A percentile compares a stretch with the other conserved stretches of the same genome.
phyloP scores from a whole-genome alignment of 2,113 vertebrate genomes.

The Athene cunicularia region DNA sequence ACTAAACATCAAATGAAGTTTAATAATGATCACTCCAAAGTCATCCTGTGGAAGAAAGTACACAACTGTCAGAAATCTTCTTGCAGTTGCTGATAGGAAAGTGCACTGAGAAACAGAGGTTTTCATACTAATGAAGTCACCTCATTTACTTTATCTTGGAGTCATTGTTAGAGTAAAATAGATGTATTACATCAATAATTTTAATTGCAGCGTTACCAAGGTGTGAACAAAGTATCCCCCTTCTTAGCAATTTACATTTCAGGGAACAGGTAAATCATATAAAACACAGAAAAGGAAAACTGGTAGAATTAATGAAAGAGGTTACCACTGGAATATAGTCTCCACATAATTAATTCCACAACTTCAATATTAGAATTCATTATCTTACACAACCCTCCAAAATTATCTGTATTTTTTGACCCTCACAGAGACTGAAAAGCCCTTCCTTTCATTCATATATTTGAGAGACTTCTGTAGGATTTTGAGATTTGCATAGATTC shows the following conservation, averaged over 20 bases:
- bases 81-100: slow-evolving; percentile 3
- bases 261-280: neutral
- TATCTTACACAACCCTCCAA: neutral
- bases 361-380: slow-evolving; percentile 5
- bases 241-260: neutral
- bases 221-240: neutral
- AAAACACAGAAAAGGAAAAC: neutral
- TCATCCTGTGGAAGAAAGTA: neutral
- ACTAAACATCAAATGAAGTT: slow-evolving; percentile 15
- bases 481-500: neutral
- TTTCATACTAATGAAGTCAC: neutral
- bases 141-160: neutral
- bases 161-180: neutral
- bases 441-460: neutral
- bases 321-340: neutral
- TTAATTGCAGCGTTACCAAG: neutral
- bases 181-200: neutral
- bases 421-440: neutral
- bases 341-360: slow-evolving; percentile 22
- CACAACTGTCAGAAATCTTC: neutral
- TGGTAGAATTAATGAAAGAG: neutral
- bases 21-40: neutral
- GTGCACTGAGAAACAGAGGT: neutral
- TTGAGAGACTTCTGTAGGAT: neutral
- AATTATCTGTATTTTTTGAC: neutral